Conservation (phyloP, 1,140 invertebrate species). For the Radopholus similis region DNA sequence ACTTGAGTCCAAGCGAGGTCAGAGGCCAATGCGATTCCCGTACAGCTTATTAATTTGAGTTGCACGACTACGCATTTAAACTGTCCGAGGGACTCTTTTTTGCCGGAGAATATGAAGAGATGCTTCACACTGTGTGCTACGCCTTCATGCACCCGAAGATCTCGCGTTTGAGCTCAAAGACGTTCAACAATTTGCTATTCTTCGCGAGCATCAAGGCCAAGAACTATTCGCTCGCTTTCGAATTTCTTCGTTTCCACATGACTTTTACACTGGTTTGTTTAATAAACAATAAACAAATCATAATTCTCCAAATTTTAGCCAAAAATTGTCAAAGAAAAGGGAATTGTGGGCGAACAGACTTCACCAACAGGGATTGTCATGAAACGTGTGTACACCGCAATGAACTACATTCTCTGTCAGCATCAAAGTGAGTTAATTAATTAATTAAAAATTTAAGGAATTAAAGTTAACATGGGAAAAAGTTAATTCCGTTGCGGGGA, state of each 20-base stretch:
- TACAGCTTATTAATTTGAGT: slow-evolving; percentile 16
- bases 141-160: slow-evolving; percentile 57
- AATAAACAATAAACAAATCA: neutral
- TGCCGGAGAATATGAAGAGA: slow-evolving; percentile 41
- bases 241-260: slow-evolving; percentile 50
- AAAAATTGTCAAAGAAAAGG: neutral
- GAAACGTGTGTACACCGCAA: slow-evolving; percentile 45
- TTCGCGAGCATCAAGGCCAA: slow-evolving; percentile 51
- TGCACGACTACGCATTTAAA: slow-evolving; percentile 56
- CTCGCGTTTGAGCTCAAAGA: slow-evolving; percentile 35
- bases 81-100: slow-evolving; percentile 45
- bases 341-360: no score
- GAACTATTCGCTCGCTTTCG: slow-evolving; percentile 48
- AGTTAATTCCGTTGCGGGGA: slow-evolving; percentile 18
- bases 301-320: slow-evolving; percentile 16
- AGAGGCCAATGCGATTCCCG: neutral
- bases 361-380: neutral
- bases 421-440: slow-evolving; percentile 40
- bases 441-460: no score
- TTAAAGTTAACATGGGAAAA: no score
- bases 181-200: slow-evolving; percentile 49
- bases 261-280: slow-evolving; percentile 22
- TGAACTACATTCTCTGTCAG: slow-evolving; percentile 58
- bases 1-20: slow-evolving; percentile 23
- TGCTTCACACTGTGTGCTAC: slow-evolving; percentile 54